Evolutionary conservation across 2,888 invertebrate species (phyloP), one percentile per base, ranked within the genome.

Genomic region (Sminthurides aquaticus): DNA sequence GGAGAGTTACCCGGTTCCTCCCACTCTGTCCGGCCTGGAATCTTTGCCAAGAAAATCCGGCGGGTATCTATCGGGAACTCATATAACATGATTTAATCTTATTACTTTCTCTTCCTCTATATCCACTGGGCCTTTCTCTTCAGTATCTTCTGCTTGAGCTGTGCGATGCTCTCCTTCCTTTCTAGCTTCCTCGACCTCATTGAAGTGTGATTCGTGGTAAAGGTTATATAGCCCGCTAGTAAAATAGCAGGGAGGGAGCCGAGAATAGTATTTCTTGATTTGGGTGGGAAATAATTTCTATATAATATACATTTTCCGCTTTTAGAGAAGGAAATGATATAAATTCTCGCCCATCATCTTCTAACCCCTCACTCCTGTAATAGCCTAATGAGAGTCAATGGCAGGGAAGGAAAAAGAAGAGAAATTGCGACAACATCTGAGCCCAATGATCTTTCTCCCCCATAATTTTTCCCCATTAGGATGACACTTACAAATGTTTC

Each of bases 311-410:
- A 34, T 34, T 34, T 34, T 15, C 8, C 43, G 8, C 43, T 11
- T 34, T 34, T 5, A 5, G 8, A 15, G 15, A 34, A 15, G 43
- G 15, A 34, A 34, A 34, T 34, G 43, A 34, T 15, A 34, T 34
- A 34, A 34, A 34, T 34, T 15, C 43, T 34, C 5, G 5, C 43
- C 43, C 43, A 34, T n/a, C n/a, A n/a, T n/a, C n/a, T n/a, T n/a
- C n/a, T n/a, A n/a, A n/a, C n/a, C n/a, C n/a, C n/a, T n/a, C n/a
- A 34, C 15, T 34, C 43, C 43, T 34, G 24, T 54, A 56, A 55
- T 43, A 56, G 62, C 29, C 55, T 62, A 56, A 62, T 62, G 62
- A 62, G 62, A 62, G 56, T 62, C 62, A 62, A 56, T 55, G 62
- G 61, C 61, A 61, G 61, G 62, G 62, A 43, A 62, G 26, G 49